Base-by-base conservation (phyloP, 2,888 invertebrate genomes). In the Tachina lurida region DNA sequence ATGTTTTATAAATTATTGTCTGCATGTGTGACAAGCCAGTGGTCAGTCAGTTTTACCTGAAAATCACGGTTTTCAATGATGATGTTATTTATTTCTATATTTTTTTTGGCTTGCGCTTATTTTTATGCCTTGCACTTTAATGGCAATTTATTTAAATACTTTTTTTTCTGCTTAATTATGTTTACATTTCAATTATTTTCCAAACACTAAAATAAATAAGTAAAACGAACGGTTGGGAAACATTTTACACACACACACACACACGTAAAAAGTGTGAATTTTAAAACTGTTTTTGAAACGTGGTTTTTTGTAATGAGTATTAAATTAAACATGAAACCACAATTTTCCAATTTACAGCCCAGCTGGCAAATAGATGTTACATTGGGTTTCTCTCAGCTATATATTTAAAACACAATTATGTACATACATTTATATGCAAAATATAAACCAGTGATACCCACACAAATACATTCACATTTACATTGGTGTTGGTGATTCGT, bases 241-340 rank as follows among this genome's bases (percentile, higher is more conserved):
- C 49, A 19, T 7, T 31, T 31, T 31, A 43, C 49, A 47, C 19
- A 58, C 65, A 39, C 43, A 62, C 7, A 43, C 49, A 47, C 19
- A 58, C 65, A 39, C 43, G 68, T 81, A 67, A 58, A 67, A 45
- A 60, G 78, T 78, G 84, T 70, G 68, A 78, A 75, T 13, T 68
- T 78, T 56, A 74, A 84, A 84, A 70, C 79, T 79, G 84, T 79
- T 79, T 84, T 63, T 78, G 79, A 79, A 79, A 79, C 79, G 84
- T 84, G 84, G 84, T 84, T 84, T 79, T 79, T 49, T 17, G 83
- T 80, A 79, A 84, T 79, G 84, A 70, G 79, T 84, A 85, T 86
- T 87, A 88, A 87, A 88, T 88, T 88, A 88, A 87, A 88, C 87
- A 87, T 78, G 81, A 87, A 88, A 87, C 88, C 88, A 87, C 88